Conservation (phyloP, 2,113 vertebrate genomes). For the Nesogale talazaci region DNA sequence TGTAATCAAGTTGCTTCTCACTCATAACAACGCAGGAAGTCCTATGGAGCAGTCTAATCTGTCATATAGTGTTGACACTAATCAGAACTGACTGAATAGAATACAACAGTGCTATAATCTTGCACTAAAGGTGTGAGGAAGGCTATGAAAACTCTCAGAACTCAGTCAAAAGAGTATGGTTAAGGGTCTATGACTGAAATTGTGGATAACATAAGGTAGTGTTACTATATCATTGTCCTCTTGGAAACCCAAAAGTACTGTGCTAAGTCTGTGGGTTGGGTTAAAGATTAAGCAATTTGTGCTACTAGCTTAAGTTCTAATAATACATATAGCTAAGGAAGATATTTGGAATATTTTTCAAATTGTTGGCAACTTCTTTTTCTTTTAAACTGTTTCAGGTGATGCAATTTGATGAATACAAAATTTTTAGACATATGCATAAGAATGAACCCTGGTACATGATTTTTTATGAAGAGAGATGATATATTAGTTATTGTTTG, state of each 20-base stretch:
- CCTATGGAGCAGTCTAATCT: not conserved
- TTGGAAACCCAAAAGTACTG: not conserved
- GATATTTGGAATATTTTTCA: not conserved
- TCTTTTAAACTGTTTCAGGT: not conserved
- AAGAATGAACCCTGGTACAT: not conserved
- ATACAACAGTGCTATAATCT: not conserved
- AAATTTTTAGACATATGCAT: constrained; percentile 1
- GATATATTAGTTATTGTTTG: constrained; percentile 10
- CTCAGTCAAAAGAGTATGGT: too few relatives aligned
- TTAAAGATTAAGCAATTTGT: not conserved
- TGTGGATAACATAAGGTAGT: not conserved
- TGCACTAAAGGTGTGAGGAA: not conserved
- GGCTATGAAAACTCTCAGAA: not conserved
- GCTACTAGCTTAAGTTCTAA: not conserved
- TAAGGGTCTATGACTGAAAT: not conserved
- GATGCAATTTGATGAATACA: not conserved
- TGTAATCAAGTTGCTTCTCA: too few relatives aligned
- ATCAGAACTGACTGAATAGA: not conserved
- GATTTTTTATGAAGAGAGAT: constrained; percentile 42
- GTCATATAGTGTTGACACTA: not conserved
- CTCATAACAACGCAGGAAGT: not conserved
- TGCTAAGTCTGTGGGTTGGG: not conserved
- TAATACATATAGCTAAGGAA: not conserved
- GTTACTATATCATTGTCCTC: not conserved
- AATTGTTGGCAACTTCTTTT: constrained; percentile 23